Percentiles rank a stretch among this genome's conserved stretches.
Evolutionary conservation across 1,140 invertebrate genomes (phyloP).

Genomic region (Eumaeus atala): DNA sequence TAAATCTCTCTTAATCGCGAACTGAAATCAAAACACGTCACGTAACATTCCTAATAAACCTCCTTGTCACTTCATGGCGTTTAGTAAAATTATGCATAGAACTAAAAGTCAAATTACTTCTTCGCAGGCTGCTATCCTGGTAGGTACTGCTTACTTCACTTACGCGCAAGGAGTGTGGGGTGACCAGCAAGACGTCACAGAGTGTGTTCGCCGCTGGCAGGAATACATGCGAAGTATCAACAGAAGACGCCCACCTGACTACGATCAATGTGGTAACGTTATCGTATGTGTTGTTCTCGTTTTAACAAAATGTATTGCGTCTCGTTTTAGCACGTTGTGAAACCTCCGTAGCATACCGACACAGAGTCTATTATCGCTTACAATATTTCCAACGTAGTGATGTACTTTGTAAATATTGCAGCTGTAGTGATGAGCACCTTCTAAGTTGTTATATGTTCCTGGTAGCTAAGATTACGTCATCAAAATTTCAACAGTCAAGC

Average conservation of each 20-base stretch:
- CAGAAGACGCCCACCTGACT: slow-evolving; percentile 51
- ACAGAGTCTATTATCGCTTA: no score
- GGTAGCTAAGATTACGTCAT: slow-evolving; percentile 52
- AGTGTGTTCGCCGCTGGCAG: slow-evolving; percentile 56
- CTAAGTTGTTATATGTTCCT: slow-evolving; percentile 34
- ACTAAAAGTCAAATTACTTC: slow-evolving; percentile 12
- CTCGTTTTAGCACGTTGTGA: slow-evolving; percentile 1
- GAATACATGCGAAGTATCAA: slow-evolving; percentile 58
- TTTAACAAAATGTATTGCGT: slow-evolving; percentile 1
- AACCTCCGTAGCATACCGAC: not conserved
- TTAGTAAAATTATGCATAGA: slow-evolving; percentile 39
- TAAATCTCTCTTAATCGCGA: no score
- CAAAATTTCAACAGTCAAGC: slow-evolving; percentile 25
- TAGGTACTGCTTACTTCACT: slow-evolving; percentile 59
- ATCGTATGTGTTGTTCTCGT: slow-evolving; percentile 42
- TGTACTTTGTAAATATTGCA: not conserved
- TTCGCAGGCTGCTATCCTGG: slow-evolving; percentile 58
- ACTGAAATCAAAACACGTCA: no score
- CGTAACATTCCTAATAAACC: slow-evolving; percentile 15
- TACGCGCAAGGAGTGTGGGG: slow-evolving; percentile 66
- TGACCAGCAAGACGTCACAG: slow-evolving; percentile 55
- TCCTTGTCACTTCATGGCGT: slow-evolving; percentile 43
- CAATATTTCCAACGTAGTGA: no score
- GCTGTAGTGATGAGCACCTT: slow-evolving; percentile 6
- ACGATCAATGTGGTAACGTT: slow-evolving; percentile 54